Evolutionary conservation across 2,888 invertebrate genomes (phyloP).

Genomic region (Syrphus vitripennis): DNA sequence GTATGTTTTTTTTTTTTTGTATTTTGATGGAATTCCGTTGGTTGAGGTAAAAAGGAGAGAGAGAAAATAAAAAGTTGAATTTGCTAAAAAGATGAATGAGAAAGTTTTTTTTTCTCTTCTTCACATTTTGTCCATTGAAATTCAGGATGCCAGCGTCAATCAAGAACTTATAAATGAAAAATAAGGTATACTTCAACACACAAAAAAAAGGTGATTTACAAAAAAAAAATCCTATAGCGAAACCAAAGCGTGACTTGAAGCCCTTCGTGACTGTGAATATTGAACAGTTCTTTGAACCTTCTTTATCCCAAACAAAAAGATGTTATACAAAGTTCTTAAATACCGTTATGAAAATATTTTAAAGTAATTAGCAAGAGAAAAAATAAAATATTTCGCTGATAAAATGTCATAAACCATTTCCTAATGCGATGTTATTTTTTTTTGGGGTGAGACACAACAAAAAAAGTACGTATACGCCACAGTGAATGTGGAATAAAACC

Average conservation of each 20-base stretch:
- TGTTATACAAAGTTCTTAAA: background rate
- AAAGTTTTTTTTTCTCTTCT: background rate
- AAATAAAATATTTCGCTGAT: background rate
- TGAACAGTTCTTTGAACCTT: slow-evolving; percentile 2
- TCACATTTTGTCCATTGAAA: background rate
- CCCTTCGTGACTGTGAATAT: background rate
- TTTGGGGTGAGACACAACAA: background rate
- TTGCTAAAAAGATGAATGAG: background rate
- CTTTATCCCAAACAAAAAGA: background rate
- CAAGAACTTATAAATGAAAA: slow-evolving; percentile 7
- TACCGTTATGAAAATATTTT: background rate
- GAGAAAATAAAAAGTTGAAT: background rate
- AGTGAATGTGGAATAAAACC: background rate
- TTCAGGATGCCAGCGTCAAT: slow-evolving; percentile 8
- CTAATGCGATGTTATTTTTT: background rate
- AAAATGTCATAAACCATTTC: background rate
- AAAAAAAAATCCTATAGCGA: background rate
- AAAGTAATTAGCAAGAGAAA: background rate
- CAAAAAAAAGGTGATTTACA: background rate
- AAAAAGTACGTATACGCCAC: slow-evolving; percentile 8
- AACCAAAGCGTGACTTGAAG: slow-evolving; percentile 5
- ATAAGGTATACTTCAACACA: background rate
- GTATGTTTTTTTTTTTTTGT: slow-evolving; percentile 5
- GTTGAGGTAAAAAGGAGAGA: background rate
- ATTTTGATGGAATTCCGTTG: background rate